Evolutionary conservation across 2,888 invertebrate species (phyloP).

Genomic region (Oeneis ivallda): DNA sequence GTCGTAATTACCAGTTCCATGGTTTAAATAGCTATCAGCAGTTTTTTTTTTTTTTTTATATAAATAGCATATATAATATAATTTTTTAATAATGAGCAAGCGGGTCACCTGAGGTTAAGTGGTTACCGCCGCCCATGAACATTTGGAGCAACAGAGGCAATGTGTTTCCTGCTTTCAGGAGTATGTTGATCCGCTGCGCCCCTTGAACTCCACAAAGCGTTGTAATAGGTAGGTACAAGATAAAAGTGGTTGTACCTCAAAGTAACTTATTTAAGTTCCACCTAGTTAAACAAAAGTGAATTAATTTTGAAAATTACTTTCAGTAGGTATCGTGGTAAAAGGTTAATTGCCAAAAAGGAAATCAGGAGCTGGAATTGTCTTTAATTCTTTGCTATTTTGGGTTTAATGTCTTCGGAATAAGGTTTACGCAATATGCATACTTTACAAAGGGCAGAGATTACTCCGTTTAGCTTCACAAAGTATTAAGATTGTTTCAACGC

Average conservation of each 20-base stretch:
- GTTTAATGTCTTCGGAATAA: neutral
- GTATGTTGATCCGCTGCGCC: too few species aligned
- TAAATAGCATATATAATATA: too few species aligned
- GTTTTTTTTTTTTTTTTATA: too few species aligned
- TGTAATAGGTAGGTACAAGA: too few species aligned
- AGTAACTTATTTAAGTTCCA: neutral
- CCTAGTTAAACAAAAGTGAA: conserved; percentile 12
- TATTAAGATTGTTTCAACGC: conserved; percentile 44
- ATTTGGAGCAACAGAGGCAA: too few species aligned
- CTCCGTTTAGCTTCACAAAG: conserved; percentile 23
- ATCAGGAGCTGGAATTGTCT: conserved; percentile 6
- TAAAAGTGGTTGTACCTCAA: neutral
- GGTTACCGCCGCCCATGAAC: too few species aligned
- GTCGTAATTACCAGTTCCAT: too few species aligned
- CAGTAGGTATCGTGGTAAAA: conserved; percentile 11
- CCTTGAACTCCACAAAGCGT: too few species aligned
- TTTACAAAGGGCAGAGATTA: conserved; percentile 15
- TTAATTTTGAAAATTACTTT: conserved; percentile 10
- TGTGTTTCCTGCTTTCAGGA: too few species aligned
- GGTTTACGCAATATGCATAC: conserved; percentile 8
- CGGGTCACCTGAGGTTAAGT: too few species aligned
- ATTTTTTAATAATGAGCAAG: too few species aligned
- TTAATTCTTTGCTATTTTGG: neutral
- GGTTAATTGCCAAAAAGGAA: conserved; percentile 18
- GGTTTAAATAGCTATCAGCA: too few species aligned